Conservation (phyloP, 2,888 invertebrate species). For the Orthosia cruda region DNA sequence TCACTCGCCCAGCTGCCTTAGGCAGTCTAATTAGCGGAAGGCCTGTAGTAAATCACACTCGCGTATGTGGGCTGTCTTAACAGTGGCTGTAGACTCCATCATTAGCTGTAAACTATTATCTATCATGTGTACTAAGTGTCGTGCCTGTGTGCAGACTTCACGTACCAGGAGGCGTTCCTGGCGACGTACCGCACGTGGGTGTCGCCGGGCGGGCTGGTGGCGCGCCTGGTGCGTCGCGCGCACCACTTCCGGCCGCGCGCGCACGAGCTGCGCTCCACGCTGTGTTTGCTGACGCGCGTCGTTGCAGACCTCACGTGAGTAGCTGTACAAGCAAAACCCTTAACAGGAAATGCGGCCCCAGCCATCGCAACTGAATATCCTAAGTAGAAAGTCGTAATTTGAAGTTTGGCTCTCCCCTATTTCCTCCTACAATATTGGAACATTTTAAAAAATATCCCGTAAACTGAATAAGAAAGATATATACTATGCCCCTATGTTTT, state of each 20-base stretch:
- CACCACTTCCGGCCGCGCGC: slow-evolving; percentile 93
- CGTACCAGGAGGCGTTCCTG: slow-evolving; percentile 99
- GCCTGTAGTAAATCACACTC: background rate
- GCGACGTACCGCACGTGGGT: slow-evolving; percentile 99
- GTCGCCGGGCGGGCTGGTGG: slow-evolving; percentile 96
- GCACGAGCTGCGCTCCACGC: slow-evolving; percentile 96
- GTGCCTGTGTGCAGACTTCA: slow-evolving; percentile 93
- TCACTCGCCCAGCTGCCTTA: background rate
- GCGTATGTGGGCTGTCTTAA: background rate
- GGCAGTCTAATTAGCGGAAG: background rate
- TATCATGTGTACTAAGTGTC: slow-evolving; percentile 1
- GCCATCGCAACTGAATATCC: too few species aligned
- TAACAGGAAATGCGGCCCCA: too few species aligned
- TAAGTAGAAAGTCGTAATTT: too few species aligned
- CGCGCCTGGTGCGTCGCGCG: slow-evolving; percentile 95
- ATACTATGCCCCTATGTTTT: too few species aligned
- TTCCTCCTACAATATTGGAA: too few species aligned
- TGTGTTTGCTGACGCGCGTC: slow-evolving; percentile 98
- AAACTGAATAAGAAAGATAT: too few species aligned
- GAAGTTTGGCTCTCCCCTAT: too few species aligned
- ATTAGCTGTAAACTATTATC: slow-evolving; percentile 16
- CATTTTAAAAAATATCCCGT: too few species aligned
- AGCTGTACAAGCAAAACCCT: background rate
- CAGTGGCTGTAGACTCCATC: slow-evolving; percentile 12
- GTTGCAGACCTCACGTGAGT: slow-evolving; percentile 99